Evolutionary conservation across 2,113 vertebrate species (phyloP), one percentile per base, ranked within the genome.

Genomic region (Entelurus aequoreus): DNA sequence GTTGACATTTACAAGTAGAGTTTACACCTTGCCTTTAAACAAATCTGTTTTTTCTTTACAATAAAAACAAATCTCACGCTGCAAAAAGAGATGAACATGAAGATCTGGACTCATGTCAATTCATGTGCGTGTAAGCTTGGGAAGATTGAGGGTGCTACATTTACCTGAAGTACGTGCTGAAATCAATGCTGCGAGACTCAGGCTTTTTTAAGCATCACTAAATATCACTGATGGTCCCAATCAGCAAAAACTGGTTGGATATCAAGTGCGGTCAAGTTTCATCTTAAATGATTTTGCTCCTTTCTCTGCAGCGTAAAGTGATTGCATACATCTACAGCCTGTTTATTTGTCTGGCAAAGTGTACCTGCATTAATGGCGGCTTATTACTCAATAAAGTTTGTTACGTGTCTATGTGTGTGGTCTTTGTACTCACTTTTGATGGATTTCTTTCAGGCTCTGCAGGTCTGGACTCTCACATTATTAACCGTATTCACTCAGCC

Each of bases 161-260:
- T 16, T 60, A 48, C 46, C 38, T 12, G 61, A 72, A 84, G 71
- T 72, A 52, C 56, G 54, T 68, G 60, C 60, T 55, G 67, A 79
- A 87, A 83, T 83, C 77, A 83, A 54, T 8, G 2, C 62, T 5
- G 51, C 66, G 46, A 75, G 59, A 77, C 81, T 75, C 53, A 35
- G 53, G 76, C 78, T 86, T 81, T 87, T 85, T 72, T 75, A 81
- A 84, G 81, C 81, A 63, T 71, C 80, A 63, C 75, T 84, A 84
- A 82, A 82, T 73, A 84, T 81, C 40, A 54, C 60, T 73, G 74
- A 85, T 62, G 62, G 74, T 72, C 70, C 83, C 80, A 86, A 87
- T 88, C 87, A 86, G 79, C 54, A 62, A 63, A 69, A 77, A 65
- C 65, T 57, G 63, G 53, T 74, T 63, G 66, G 55, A 53, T 77